A percentile compares a stretch with the other conserved stretches of the same genome.
phyloP scores from a whole-genome alignment of 2,888 invertebrate species.

The Chironomus tentans region DNA sequence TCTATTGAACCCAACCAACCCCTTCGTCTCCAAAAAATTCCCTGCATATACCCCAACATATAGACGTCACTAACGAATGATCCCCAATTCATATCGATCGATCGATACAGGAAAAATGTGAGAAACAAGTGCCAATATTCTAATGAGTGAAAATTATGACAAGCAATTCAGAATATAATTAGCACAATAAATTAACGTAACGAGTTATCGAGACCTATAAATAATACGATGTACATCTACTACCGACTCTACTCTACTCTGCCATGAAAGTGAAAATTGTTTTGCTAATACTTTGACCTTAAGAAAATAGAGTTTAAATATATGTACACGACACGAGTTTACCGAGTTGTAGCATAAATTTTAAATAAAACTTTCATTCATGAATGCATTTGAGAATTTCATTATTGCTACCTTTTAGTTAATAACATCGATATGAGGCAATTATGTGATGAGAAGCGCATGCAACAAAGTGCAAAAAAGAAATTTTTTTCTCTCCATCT shows the following conservation, averaged over 20 bases:
- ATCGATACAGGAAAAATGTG: neutral
- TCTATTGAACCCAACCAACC: no score
- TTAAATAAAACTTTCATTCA: neutral
- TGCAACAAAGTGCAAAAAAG: constrained; percentile 36
- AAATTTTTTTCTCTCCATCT: constrained; percentile 5
- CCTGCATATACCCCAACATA: neutral
- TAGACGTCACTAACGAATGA: neutral
- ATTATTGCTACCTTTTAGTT: neutral
- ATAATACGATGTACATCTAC: neutral
- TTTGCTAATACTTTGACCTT: neutral
- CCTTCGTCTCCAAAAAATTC: neutral
- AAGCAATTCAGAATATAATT: neutral
- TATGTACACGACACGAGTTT: neutral
- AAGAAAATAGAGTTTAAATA: neutral
- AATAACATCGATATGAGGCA: neutral
- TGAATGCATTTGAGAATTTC: constrained; percentile 1
- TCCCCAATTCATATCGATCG: neutral
- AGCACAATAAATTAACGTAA: neutral
- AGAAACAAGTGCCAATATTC: neutral
- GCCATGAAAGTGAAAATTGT: constrained; percentile 1
- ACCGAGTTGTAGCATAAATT: neutral
- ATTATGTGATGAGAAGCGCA: neutral
- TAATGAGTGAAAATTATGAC: neutral
- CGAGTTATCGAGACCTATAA: neutral
- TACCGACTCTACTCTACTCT: neutral